Conservation (phyloP, 2,888 invertebrate species). For the Stenodema calcarata region DNA sequence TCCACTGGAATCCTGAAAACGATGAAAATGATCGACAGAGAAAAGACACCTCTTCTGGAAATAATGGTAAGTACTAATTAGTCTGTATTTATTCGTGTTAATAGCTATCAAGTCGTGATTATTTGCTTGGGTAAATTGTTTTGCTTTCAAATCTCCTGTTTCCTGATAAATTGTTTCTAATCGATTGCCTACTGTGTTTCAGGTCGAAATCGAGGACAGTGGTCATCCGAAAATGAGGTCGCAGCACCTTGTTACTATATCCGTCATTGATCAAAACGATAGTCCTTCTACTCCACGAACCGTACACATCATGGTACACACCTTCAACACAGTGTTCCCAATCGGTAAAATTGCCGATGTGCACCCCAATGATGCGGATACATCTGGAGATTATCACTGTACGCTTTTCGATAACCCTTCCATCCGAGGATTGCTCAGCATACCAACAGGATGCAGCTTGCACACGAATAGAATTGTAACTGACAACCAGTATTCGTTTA, state of each 20-base stretch:
- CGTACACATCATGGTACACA: slow-evolving; percentile 79
- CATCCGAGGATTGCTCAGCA: slow-evolving; percentile 69
- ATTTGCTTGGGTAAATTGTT: background rate
- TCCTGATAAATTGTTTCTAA: background rate
- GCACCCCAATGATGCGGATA: slow-evolving; percentile 89
- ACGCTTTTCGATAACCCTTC: slow-evolving; percentile 73
- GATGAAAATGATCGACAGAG: slow-evolving; percentile 81
- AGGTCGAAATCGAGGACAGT: slow-evolving; percentile 86
- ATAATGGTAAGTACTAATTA: slow-evolving; percentile 65
- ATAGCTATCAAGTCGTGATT: background rate
- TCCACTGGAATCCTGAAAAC: slow-evolving; percentile 82
- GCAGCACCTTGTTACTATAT: slow-evolving; percentile 76
- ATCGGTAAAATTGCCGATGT: slow-evolving; percentile 88
- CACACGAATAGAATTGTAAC: slow-evolving; percentile 74
- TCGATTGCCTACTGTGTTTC: background rate
- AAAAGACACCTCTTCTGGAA: slow-evolving; percentile 76
- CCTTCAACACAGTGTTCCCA: slow-evolving; percentile 78
- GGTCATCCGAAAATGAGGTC: slow-evolving; percentile 84
- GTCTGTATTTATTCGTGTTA: too few species aligned
- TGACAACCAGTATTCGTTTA: slow-evolving; percentile 76
- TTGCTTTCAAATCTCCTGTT: background rate
- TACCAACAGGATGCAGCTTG: slow-evolving; percentile 81
- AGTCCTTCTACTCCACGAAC: slow-evolving; percentile 85
- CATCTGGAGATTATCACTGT: slow-evolving; percentile 88
- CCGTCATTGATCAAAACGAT: slow-evolving; percentile 87